These are phyloP conservation scores for Felis chaus DNA, from an alignment of 2,113 vertebrate genomes.

Conservation along the genomic window DNA sequence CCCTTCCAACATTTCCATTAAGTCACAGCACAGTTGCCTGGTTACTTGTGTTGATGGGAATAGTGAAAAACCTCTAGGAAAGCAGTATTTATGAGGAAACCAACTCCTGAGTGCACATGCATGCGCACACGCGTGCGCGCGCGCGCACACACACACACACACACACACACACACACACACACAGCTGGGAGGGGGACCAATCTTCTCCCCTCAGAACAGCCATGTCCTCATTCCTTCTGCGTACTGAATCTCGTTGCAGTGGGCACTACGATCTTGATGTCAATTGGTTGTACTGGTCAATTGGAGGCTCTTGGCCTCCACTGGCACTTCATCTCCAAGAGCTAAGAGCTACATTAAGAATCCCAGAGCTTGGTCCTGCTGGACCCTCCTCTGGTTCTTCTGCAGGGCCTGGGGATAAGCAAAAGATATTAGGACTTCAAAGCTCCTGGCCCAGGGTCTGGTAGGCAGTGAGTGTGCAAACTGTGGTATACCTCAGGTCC, in stretches of 20 bases:
- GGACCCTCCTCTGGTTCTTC: neutral
- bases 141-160: neutral
- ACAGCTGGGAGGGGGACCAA: neutral
- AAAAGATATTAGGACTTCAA: neutral
- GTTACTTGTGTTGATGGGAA: slow-evolving; percentile 45
- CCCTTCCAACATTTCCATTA: slow-evolving; percentile 15
- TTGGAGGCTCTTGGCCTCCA: neutral
- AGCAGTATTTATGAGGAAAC: neutral
- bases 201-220: neutral
- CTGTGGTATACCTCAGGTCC: neutral
- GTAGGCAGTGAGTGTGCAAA: neutral
- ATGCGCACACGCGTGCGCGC: neutral
- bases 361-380: neutral
- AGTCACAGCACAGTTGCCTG: slow-evolving; percentile 8
- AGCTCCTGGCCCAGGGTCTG: neutral
- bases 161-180: neutral
- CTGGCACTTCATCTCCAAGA: neutral
- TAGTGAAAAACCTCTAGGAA: slow-evolving; percentile 49
- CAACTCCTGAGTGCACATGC: neutral
- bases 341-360: neutral
- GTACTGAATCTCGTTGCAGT: neutral
- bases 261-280: neutral
- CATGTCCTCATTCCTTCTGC: neutral
- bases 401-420: neutral
- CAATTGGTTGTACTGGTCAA: neutral